These are phyloP conservation scores for Rattus norvegicus DNA, from an alignment of 2,113 vertebrate species.

Conservation along the genomic window GRCr8 NC_086038.1:15318501-15319000, in stretches of 20 bases:
- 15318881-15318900: conserved; percentile 53
- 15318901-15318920: conserved; percentile 6
- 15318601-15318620: neutral
- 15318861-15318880: conserved; percentile 69
- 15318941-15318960: neutral
- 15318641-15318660: neutral
- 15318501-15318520: neutral
- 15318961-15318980: neutral
- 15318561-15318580: neutral
- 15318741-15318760: neutral
- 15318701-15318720: neutral
- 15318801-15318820: conserved; percentile 54
- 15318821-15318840: conserved; percentile 60
- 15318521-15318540: neutral
- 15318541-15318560: neutral
- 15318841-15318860: conserved; percentile 59
- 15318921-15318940: neutral
- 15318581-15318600: neutral
- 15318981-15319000: conserved; percentile 49
- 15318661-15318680: neutral
- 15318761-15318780: neutral
- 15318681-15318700: neutral
- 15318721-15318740: neutral
- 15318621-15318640: neutral
- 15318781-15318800: conserved; percentile 5